Evolutionary conservation across 2,113 vertebrate species (phyloP), one percentile per base, ranked within the genome.

Genomic region (Nestor notabilis): DNA sequence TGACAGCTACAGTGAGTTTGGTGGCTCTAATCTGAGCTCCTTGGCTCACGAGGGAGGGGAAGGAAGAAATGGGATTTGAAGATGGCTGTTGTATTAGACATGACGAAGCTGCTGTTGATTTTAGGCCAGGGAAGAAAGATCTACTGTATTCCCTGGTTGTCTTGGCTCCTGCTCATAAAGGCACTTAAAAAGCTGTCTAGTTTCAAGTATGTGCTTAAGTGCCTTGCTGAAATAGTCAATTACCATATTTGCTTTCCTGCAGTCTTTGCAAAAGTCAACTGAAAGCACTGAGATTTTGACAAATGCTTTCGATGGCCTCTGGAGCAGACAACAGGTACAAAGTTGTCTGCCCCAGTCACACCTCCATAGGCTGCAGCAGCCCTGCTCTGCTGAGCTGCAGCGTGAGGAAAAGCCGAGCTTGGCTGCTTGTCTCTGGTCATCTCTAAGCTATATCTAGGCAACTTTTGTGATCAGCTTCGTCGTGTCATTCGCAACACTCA

Each of bases 121-220:
- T 91, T 41, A 83, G 70, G 66, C 87, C 82, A 89, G 85, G 49
- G 77, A 80, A 80, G 78, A 85, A 90, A 5, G 50, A 66, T 77
- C 55, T 93, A 58, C 43, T 90, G 27, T 4, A 17, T 47, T 93
- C 85, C 46, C 63, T 74, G 10, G 0, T 50, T 58, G 33, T 75
- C 92, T 88, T 96, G 93, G 88, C 75, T 95, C 58, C 35, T 8
- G 10, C 79, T 95, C 87, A 46, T 33, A 41, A 80, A 87, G 63
- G 31, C 96, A 91, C 91, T 95, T 90, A 65, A 49, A 89, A 76
- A 91, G 63, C 70, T 89, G 81, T 91, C 58, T 10, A n/a, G 76
- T 63, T 93, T 91, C 82, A 96, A 96, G 91, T 78, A 46, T 72
- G 70, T 80, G 47, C 75, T 96, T 69, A 94, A 96, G 94, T 61